Conservation (phyloP, 2,888 invertebrate species). For the Gonocerus acuteangulatus region DNA sequence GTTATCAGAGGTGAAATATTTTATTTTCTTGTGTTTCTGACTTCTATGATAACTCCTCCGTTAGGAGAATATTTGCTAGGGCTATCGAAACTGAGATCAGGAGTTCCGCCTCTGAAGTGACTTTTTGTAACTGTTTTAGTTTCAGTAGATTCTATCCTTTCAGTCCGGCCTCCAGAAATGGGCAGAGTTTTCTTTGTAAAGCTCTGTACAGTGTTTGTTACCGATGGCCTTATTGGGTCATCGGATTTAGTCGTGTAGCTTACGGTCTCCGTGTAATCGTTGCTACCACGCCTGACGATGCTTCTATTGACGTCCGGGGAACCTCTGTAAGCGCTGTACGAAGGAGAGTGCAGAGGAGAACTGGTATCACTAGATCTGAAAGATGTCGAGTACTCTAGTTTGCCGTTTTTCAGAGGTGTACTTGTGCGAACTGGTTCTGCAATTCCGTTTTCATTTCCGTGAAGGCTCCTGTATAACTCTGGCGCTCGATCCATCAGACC, state of each 20-base stretch:
- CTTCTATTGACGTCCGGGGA: constrained; percentile 35
- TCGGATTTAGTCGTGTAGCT: constrained; percentile 60
- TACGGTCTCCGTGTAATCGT: constrained; percentile 63
- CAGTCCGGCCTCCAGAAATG: constrained; percentile 51
- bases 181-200: constrained; percentile 62
- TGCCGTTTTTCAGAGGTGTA: constrained; percentile 41
- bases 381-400: constrained; percentile 39
- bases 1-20: too few relatives aligned
- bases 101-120: constrained; percentile 49
- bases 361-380: constrained; percentile 38
- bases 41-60: constrained; percentile 56
- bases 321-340: constrained; percentile 35
- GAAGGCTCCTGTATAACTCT: constrained; percentile 61
- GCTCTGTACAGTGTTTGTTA: constrained; percentile 63
- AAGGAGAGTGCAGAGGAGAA: constrained; percentile 34
- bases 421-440: constrained; percentile 35
- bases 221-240: constrained; percentile 58
- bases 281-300: constrained; percentile 50
- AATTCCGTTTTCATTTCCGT: constrained; percentile 49
- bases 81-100: constrained; percentile 50
- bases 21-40: constrained; percentile 44
- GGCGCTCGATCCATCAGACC: constrained; percentile 63
- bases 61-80: constrained; percentile 42
- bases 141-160: constrained; percentile 63
- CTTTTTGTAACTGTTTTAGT: constrained; percentile 63